A percentile compares a stretch with the other conserved stretches of the same genome.
phyloP scores from a whole-genome alignment of 2,797 vertebrate genomes.

The Chaetodon trifasciatus region DNA sequence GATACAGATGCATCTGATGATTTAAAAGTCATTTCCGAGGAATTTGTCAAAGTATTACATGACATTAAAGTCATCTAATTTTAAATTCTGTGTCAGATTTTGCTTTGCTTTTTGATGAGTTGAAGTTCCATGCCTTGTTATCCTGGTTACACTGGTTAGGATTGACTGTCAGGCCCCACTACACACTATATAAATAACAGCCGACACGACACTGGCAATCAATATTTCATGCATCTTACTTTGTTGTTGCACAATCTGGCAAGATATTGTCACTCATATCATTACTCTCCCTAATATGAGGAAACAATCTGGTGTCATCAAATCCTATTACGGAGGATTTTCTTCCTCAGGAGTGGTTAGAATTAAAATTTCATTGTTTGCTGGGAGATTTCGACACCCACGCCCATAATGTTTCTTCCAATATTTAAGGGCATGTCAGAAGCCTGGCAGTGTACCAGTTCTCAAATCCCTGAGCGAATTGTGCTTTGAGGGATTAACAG shows the following conservation, averaged over 20 bases:
- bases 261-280: conserved; percentile 81
- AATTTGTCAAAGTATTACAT: conserved; percentile 28
- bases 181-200: conserved; percentile 67
- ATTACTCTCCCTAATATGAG: conserved; percentile 79
- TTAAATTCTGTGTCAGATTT: conserved; percentile 25
- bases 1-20: conserved; percentile 18
- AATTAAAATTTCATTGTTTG: conserved; percentile 85
- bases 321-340: conserved; percentile 81
- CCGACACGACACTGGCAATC: conserved; percentile 74
- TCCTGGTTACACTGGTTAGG: conserved; percentile 43
- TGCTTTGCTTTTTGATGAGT: conserved; percentile 21
- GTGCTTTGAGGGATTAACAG: conserved; percentile 79
- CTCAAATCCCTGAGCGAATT: conserved; percentile 74
- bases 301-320: conserved; percentile 84
- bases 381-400: conserved; percentile 76
- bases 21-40: conserved; percentile 28
- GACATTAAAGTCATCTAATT: conserved; percentile 17
- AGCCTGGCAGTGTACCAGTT: conserved; percentile 74
- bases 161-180: conserved; percentile 52
- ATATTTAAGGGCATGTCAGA: conserved; percentile 81
- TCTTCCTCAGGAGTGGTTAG: conserved; percentile 73
- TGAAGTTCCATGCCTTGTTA: conserved; percentile 50
- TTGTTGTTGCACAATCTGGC: conserved; percentile 79
- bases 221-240: conserved; percentile 83
- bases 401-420: conserved; percentile 72